A percentile compares a stretch with the other conserved stretches of the same genome.
phyloP scores from a whole-genome alignment of 2,113 vertebrate species.

The Microcebus lehilahytsara region DNA sequence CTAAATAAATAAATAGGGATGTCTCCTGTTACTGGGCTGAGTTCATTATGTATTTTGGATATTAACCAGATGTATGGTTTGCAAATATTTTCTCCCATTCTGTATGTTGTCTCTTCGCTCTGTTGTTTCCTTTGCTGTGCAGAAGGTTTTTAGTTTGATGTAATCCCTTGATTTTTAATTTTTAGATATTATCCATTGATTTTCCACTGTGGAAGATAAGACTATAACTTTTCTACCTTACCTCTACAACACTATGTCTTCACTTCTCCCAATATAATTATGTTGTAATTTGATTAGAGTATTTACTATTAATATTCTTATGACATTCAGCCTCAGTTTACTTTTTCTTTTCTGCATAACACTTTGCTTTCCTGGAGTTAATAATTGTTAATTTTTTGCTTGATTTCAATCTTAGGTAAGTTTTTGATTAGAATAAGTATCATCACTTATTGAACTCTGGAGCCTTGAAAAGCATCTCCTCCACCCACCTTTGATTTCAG shows the following conservation, averaged over 20 bases:
- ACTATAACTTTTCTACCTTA: background rate
- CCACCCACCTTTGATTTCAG: background rate
- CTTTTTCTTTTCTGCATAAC: background rate
- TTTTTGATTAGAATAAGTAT: background rate
- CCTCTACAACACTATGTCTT: background rate
- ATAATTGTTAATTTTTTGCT: background rate
- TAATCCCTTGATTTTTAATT: background rate
- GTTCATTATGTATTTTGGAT: background rate
- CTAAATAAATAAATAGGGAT: too few relatives aligned
- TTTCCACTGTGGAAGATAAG: conserved; percentile 7
- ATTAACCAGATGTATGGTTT: background rate
- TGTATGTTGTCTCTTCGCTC: background rate
- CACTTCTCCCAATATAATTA: background rate
- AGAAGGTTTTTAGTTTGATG: background rate
- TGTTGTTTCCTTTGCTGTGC: background rate
- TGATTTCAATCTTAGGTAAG: background rate
- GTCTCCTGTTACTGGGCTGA: background rate
- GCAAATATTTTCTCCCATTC: background rate
- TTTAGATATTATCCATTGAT: background rate
- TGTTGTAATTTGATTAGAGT: background rate
- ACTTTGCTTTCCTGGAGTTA: background rate
- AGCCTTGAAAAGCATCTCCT: background rate
- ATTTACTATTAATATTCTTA: background rate
- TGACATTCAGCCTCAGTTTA: background rate
- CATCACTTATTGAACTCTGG: background rate